Conservation (phyloP, 1,140 invertebrate species). For the Aphidius gifuensis region DNA sequence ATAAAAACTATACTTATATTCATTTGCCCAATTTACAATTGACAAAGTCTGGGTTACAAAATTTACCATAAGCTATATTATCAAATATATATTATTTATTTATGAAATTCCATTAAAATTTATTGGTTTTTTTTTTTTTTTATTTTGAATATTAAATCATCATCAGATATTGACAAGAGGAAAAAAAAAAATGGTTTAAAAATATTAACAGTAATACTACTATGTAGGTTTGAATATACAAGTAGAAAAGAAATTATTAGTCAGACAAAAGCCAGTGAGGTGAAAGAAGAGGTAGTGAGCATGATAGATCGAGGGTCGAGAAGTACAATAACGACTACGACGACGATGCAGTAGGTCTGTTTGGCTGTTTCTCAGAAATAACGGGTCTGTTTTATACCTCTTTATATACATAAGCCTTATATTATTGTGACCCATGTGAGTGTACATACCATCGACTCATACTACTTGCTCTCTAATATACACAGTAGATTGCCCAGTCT, state of each 20-base stretch:
- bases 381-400: constrained; percentile 44
- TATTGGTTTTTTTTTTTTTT: no score
- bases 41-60: no score
- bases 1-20: no score
- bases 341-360: constrained; percentile 41
- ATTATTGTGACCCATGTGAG: constrained; percentile 28
- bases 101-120: no score
- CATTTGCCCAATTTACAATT: no score
- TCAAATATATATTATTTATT: no score
- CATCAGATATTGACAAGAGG: no score
- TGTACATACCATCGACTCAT: constrained; percentile 9
- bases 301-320: constrained; percentile 6
- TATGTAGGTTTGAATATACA: background rate
- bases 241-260: background rate
- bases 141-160: no score
- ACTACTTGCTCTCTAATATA: background rate
- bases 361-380: constrained; percentile 52
- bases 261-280: constrained; percentile 17
- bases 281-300: constrained; percentile 5
- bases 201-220: background rate
- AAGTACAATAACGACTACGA: constrained; percentile 17
- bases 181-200: no score
- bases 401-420: constrained; percentile 18
- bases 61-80: no score
- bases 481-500: background rate